Conservation (phyloP, 2,888 invertebrate species). For the Cryptus viduatorius region DNA sequence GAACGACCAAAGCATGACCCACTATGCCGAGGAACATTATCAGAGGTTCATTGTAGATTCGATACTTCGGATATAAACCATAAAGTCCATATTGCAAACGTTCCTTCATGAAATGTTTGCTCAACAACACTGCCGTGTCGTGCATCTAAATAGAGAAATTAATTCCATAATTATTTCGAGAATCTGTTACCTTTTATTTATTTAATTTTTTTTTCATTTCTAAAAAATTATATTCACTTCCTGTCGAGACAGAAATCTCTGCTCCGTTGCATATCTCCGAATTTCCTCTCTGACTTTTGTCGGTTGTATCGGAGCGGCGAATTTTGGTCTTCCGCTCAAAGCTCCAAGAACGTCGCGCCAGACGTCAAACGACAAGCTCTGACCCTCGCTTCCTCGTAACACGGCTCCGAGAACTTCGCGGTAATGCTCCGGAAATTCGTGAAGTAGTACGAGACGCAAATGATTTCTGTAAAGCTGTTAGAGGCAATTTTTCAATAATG, state of each 20-base stretch:
- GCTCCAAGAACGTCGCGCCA: conserved; percentile 89
- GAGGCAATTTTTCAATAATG: background rate
- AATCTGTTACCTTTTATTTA: background rate
- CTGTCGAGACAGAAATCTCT: conserved; percentile 87
- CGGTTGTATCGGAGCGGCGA: conserved; percentile 78
- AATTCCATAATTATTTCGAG: background rate
- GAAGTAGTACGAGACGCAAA: conserved; percentile 88
- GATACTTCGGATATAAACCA: conserved; percentile 92
- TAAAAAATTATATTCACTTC: too few relatives aligned
- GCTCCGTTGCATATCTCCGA: conserved; percentile 88
- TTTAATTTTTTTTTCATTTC: background rate
- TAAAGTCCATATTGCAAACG: conserved; percentile 91
- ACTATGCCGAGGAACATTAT: conserved; percentile 89
- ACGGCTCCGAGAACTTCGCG: conserved; percentile 90
- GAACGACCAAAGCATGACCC: conserved; percentile 88
- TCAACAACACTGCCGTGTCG: conserved; percentile 89
- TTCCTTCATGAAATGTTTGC: conserved; percentile 90
- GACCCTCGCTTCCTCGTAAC: conserved; percentile 87
- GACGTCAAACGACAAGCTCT: conserved; percentile 86
- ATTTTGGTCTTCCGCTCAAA: conserved; percentile 84
- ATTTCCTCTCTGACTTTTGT: conserved; percentile 86
- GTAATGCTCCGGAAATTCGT: conserved; percentile 92
- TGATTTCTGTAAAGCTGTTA: conserved; percentile 89
- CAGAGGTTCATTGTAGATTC: conserved; percentile 89
- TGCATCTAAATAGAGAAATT: conserved; percentile 82